Percentiles rank a stretch among this genome's conserved stretches.
phyloP scores from a whole-genome alignment of 1,140 invertebrate genomes.

The Zaprionus davidi region DNA sequence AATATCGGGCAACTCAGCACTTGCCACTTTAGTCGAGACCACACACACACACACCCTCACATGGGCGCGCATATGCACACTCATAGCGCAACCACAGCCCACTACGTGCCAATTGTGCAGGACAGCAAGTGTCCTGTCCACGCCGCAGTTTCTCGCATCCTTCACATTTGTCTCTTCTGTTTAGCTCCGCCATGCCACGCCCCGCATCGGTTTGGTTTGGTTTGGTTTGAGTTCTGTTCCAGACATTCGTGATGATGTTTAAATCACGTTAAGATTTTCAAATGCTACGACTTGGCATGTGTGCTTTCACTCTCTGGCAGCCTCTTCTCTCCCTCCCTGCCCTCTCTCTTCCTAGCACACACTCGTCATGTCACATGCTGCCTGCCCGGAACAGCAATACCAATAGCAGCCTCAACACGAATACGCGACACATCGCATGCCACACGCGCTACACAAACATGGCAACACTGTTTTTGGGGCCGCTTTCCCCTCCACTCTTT shows the following conservation, averaged over 20 bases:
- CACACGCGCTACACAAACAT: conserved; percentile 26
- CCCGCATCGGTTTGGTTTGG: conserved; percentile 2
- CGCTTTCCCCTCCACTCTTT: neutral
- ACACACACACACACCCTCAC: neutral
- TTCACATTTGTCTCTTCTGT: conserved; percentile 28
- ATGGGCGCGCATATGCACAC: conserved; percentile 10
- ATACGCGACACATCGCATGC: conserved; percentile 15
- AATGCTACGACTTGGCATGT: conserved; percentile 63
- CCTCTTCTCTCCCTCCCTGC: too few relatives aligned
- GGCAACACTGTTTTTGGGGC: conserved; percentile 11
- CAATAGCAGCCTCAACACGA: conserved; percentile 7
- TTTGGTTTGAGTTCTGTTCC: conserved; percentile 11
- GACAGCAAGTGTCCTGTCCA: conserved; percentile 55
- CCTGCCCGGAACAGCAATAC: conserved; percentile 17
- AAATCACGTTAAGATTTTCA: conserved; percentile 75
- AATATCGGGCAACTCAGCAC: conserved; percentile 47
- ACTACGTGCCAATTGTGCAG: conserved; percentile 68
- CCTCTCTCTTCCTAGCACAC: neutral
- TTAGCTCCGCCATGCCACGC: conserved; percentile 32
- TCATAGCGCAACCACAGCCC: conserved; percentile 15
- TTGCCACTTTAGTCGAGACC: conserved; percentile 5
- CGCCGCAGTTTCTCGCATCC: conserved; percentile 5
- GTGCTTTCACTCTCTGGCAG: conserved; percentile 20
- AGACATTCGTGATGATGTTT: conserved; percentile 56
- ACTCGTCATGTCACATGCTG: neutral